Evolutionary conservation across 2,888 invertebrate species (phyloP), one percentile per base, ranked within the genome.

Genomic region (Tuberolachnus salignus): DNA sequence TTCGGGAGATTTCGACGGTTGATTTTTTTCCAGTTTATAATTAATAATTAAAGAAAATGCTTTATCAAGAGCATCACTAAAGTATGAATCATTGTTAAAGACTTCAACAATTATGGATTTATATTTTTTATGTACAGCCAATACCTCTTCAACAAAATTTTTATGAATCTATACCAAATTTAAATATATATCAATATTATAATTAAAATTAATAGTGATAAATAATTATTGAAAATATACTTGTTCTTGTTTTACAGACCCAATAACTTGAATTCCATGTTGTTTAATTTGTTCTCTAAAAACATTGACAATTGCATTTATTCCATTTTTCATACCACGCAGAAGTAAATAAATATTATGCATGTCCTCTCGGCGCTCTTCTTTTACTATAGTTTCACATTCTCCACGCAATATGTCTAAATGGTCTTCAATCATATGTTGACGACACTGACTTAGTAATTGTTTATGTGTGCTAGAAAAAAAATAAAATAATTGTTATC

Each of bases 41-140:
- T 98, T 98, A 81, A 97, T 97, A 46, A 96, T 94, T 73, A 92
- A 92, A 82, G 94, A 92, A 86, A 96, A 97, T 0, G 97, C 97
- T 88, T 95, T 97, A 85, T 98, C 98, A 51, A 98, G 87, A 3
- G 98, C 97, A 53, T 94, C 94, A 80, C 94, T 89, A 87, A 98
- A 98, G 81, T 93, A 90, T 84, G 96, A 95, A 85, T 98, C 98
- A 69, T 92, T 92, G 83, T 91, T 91, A 86, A 98, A 98, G 57
- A 95, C 94, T 81, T 92, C 92, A 55, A 89, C 89, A 83, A 98
- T 96, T 82, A 98, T 87, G 82, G 91, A 90, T 83, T 91, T 92
- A 87, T 95, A 98, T 86, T 97, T 97, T 78, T 91, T 89, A 87
- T 98, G 95, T 46, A 96, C 93, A 82, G 90, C 88, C 81, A 98